Evolutionary conservation across 2,113 vertebrate species (phyloP), one percentile per base, ranked within the genome.

Genomic region (Laticauda colubrina): DNA sequence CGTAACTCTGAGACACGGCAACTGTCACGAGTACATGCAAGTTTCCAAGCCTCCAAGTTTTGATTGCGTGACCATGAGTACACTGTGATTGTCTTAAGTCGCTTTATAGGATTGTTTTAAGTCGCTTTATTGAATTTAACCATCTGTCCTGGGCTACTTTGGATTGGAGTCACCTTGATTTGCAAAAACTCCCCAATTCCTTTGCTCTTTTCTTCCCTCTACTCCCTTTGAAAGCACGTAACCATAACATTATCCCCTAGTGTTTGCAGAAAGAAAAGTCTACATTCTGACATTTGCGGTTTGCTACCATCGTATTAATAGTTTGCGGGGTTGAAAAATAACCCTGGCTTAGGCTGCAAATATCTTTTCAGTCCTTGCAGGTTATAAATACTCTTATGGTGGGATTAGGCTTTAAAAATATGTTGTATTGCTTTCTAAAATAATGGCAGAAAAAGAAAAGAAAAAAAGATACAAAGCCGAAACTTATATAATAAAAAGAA

Each of bases 311-410:
- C 91, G 91, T 96, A 96, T 95, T 97, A 97, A 97, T 96, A 96
- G 96, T 1, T 89, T 39, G 59, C 26, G 93, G 81, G 93, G 94
- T 94, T 96, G 21, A 94, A 48, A 97, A 97, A 97, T 96, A 95
- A 95, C 96, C 94, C 96, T 95, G 94, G 95, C 88, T 96, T 96
- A 1, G 59, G 92, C 93, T 95, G 95, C 94, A 97, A 96, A 95
- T 95, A 94, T 91, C 93, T 94, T 26, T 51, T 51, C 95, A 96
- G 95, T 94, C 95, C 91, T 95, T 0, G 43, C 0, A 87, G 95
- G 93, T 94, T 92, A 95, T 96, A 97, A 96, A 95, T 95, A 95
- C 94, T 90, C 95, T 97, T 97, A 95, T 59, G 96, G 90, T 1
- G 61, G 26, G 29, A 64, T 64, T 64, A 29, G 26, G 26, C n/a